phyloP scores from a whole-genome alignment of 1,140 invertebrate genomes.

The Meloidogyne hapla region DNA sequence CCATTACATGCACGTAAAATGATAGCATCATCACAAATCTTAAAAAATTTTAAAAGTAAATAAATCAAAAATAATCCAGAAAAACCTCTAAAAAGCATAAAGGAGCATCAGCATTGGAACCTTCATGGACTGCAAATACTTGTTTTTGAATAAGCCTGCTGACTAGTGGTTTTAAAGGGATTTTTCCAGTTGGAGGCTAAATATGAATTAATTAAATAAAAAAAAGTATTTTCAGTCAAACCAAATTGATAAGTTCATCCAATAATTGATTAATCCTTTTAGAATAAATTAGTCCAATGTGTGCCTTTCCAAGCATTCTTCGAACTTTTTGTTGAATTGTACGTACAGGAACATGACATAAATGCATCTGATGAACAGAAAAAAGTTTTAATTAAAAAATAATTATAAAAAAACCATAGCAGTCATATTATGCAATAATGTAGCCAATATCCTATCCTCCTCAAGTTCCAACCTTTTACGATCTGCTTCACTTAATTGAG shows the following conservation, averaged over 20 bases:
- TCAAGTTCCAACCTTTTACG: constrained; percentile 93
- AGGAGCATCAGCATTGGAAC: constrained; percentile 81
- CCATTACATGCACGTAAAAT: constrained; percentile 87
- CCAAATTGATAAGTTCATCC: constrained; percentile 77
- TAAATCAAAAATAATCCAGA: not conserved
- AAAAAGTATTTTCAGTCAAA: constrained; percentile 66
- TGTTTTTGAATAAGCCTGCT: constrained; percentile 87
- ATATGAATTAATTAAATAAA: constrained; percentile 7
- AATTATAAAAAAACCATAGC: constrained; percentile 68
- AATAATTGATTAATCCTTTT: constrained; percentile 94
- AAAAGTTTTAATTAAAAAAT: constrained; percentile 63
- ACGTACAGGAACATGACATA: constrained; percentile 32
- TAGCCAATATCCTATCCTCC: constrained; percentile 90
- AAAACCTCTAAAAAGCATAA: constrained; percentile 88
- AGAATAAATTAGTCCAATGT: constrained; percentile 93
- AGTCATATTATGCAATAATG: constrained; percentile 91
- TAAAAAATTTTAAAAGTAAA: constrained; percentile 73
- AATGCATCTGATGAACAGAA: constrained; percentile 29
- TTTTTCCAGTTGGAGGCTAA: constrained; percentile 63
- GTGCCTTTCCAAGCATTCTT: constrained; percentile 70
- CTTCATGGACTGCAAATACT: constrained; percentile 94
- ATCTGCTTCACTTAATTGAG: constrained; percentile 86
- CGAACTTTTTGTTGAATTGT: constrained; percentile 42
- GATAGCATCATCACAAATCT: constrained; percentile 92
- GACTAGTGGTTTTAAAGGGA: constrained; percentile 84